These are phyloP conservation scores for Nerophis lumbriciformis DNA, from an alignment of 2,113 vertebrate species.

Conservation along the genomic window DNA sequence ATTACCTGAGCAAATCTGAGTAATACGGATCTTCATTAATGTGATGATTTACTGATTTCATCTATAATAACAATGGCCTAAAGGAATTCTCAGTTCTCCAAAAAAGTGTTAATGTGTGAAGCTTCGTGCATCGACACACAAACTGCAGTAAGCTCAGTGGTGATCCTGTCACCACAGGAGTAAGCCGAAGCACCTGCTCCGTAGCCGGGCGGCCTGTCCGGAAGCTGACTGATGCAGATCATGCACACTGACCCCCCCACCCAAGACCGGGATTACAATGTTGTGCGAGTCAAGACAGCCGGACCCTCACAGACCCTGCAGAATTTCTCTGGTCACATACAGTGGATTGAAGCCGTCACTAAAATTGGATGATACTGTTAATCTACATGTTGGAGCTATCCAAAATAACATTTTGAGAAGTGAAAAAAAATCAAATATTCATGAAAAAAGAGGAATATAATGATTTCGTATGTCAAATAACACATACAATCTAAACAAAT, in stretches of 20 bases:
- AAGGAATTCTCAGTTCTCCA: too few species aligned
- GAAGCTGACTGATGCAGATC: conserved; percentile 43
- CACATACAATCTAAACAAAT: too few species aligned
- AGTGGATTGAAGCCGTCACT: background rate
- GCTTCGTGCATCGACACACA: background rate
- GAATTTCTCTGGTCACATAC: background rate
- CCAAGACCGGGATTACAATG: conserved; percentile 39
- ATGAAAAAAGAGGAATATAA: too few species aligned
- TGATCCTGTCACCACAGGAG: conserved; percentile 47
- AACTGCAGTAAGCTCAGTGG: conserved; percentile 3
- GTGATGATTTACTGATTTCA: conserved; percentile 17
- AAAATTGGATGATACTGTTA: background rate
- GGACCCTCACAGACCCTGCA: conserved; percentile 35
- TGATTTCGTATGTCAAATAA: too few species aligned
- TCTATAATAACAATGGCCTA: conserved; percentile 1
- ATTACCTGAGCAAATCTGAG: background rate
- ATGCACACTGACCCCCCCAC: conserved; percentile 41
- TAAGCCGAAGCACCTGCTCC: conserved; percentile 59
- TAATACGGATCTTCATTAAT: conserved; percentile 1
- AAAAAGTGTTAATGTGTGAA: background rate
- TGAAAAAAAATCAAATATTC: too few species aligned
- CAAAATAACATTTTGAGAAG: too few species aligned
- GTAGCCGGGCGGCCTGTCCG: conserved; percentile 30
- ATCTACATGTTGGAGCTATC: too few species aligned
- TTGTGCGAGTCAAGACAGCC: conserved; percentile 41